phyloP scores from a whole-genome alignment of 2,113 vertebrate species.

The Prionailurus viverrinus region DNA sequence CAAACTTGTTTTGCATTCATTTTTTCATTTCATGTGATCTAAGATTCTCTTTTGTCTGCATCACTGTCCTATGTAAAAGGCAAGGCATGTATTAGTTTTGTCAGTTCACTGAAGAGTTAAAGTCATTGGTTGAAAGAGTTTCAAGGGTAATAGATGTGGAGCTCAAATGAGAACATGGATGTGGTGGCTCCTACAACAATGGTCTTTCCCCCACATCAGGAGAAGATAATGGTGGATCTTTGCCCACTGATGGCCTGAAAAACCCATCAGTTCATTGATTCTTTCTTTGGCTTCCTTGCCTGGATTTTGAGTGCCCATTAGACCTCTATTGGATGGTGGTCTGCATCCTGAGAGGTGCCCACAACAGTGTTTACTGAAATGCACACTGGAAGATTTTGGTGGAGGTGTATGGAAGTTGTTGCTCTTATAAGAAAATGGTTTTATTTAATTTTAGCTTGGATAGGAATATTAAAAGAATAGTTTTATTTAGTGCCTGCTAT shows the following conservation, averaged over 20 bases:
- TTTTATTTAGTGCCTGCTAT: background rate
- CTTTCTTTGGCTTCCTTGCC: background rate
- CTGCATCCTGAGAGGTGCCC: background rate
- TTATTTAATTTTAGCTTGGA: background rate
- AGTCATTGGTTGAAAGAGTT: background rate
- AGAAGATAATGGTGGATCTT: background rate
- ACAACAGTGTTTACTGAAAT: background rate
- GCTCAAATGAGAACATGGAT: background rate
- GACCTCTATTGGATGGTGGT: background rate
- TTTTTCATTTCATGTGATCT: background rate
- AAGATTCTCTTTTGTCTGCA: constrained; percentile 40
- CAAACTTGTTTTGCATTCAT: constrained; percentile 17
- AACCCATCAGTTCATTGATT: background rate
- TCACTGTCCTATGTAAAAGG: background rate
- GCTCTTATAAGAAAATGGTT: background rate
- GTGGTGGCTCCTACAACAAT: background rate
- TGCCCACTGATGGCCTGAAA: background rate
- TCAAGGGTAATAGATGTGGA: background rate
- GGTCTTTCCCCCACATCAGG: background rate
- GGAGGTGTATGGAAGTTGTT: background rate
- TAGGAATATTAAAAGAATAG: background rate
- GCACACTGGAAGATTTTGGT: background rate
- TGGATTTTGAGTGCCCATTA: background rate
- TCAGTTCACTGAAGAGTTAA: background rate
- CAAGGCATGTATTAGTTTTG: background rate